Evolutionary conservation across 2,113 vertebrate genomes (phyloP).

Genomic region (Chaenogobius annularis): DNA sequence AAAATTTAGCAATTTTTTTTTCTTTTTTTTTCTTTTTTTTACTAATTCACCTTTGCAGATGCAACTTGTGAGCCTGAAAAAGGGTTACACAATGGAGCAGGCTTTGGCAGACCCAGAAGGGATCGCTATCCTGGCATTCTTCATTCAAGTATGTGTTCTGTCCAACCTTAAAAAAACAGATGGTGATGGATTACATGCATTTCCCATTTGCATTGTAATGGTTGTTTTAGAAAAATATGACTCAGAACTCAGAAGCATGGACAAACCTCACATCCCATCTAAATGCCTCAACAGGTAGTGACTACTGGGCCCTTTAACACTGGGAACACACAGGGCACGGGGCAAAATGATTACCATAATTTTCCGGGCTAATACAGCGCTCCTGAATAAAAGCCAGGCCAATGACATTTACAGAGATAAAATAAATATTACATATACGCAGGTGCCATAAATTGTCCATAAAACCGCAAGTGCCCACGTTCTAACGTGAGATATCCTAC

Average conservation of each 20-base stretch:
- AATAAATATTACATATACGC: too few species aligned
- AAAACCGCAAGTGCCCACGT: too few species aligned
- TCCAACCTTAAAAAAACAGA: background rate
- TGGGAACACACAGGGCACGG: too few species aligned
- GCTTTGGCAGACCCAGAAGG: constrained; percentile 38
- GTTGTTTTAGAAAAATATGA: constrained; percentile 14
- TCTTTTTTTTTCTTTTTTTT: too few species aligned
- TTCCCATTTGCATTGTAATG: background rate
- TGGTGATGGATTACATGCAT: background rate
- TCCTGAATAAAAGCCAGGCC: too few species aligned
- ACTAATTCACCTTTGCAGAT: constrained; percentile 42
- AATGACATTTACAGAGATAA: too few species aligned
- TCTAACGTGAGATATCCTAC: too few species aligned
- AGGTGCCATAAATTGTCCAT: too few species aligned
- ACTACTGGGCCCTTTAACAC: background rate
- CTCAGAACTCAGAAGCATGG: constrained; percentile 37
- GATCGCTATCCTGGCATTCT: constrained; percentile 67
- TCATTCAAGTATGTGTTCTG: constrained; percentile 55
- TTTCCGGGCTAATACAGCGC: too few species aligned
- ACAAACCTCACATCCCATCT: constrained; percentile 48
- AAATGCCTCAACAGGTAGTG: background rate
- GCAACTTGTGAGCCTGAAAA: constrained; percentile 71
- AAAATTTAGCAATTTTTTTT: background rate
- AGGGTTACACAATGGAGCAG: constrained; percentile 22
- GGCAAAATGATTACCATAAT: too few species aligned